phyloP scores from a whole-genome alignment of 1,140 invertebrate species.

The Eufriesea mexicana region DNA sequence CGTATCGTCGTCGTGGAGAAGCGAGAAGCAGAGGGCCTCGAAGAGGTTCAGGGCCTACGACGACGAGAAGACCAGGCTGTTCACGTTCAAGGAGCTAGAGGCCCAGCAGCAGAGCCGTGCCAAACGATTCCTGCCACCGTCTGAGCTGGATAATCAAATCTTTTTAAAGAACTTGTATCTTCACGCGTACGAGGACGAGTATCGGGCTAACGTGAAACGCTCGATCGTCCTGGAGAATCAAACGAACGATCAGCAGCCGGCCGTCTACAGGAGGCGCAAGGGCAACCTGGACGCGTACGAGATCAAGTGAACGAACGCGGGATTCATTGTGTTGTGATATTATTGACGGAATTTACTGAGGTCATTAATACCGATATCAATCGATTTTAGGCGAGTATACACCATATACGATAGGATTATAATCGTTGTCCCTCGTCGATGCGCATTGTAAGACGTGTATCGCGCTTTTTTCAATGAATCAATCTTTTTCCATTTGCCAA shows the following conservation, averaged over 20 bases:
- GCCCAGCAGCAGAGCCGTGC: constrained; percentile 74
- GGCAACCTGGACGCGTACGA: constrained; percentile 73
- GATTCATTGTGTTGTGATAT: constrained; percentile 80
- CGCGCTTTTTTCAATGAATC: constrained; percentile 80
- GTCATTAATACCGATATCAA: constrained; percentile 79
- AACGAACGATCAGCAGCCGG: constrained; percentile 55
- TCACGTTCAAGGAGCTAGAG: constrained; percentile 68
- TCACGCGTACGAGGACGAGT: constrained; percentile 78
- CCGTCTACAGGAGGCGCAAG: constrained; percentile 69
- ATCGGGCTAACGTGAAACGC: constrained; percentile 79
- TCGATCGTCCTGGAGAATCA: constrained; percentile 69
- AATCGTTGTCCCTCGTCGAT: constrained; percentile 79
- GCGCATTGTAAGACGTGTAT: constrained; percentile 77
- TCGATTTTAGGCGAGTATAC: constrained; percentile 81
- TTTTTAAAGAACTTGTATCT: constrained; percentile 80
- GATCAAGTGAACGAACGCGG: constrained; percentile 74
- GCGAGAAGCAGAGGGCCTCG: neutral
- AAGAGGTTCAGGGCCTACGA: constrained; percentile 48
- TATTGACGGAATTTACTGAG: constrained; percentile 78
- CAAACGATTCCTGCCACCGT: constrained; percentile 74
- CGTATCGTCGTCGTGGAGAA: neutral
- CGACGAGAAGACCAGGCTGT: constrained; percentile 65
- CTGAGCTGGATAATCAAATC: constrained; percentile 80
- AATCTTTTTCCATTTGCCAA: constrained; percentile 78
- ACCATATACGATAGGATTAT: constrained; percentile 77